Conservation (phyloP, 2,113 vertebrate genomes). For the Mesembrinibis cayennensis region DNA sequence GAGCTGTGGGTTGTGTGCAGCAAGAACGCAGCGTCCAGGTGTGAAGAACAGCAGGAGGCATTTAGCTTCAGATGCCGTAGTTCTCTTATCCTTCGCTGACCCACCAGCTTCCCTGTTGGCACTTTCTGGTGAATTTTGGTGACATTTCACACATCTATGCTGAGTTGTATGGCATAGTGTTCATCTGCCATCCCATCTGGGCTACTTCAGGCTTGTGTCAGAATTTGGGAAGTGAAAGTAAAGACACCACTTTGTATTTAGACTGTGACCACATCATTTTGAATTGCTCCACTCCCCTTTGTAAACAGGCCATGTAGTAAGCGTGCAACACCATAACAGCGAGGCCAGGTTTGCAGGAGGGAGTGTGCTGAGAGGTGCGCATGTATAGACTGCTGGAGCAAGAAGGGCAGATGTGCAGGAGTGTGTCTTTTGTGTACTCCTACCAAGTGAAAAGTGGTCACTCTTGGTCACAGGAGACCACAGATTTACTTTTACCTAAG, state of each 20-base stretch:
- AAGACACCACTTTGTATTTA: not conserved
- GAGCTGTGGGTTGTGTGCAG: slow-evolving; percentile 56
- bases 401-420: not conserved
- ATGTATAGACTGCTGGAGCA: not conserved
- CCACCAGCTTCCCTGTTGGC: slow-evolving; percentile 55
- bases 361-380: not conserved
- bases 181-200: not conserved
- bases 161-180: not conserved
- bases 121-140: slow-evolving; percentile 65
- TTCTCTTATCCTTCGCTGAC: slow-evolving; percentile 63
- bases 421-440: not conserved
- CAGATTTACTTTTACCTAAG: not conserved
- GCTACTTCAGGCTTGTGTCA: not conserved
- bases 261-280: not conserved
- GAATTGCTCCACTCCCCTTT: not conserved
- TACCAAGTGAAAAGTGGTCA: not conserved
- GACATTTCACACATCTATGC: not conserved
- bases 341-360: not conserved
- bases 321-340: not conserved
- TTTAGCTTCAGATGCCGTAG: not conserved
- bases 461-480: not conserved
- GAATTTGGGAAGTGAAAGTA: not conserved
- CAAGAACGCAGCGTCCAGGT: slow-evolving; percentile 49
- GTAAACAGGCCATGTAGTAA: not conserved
- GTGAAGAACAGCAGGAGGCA: not conserved